A percentile compares a stretch with the other conserved stretches of the same genome.
Evolutionary conservation across 1,140 invertebrate species (phyloP).

Genomic region (Alviniconcha marisindica): DNA sequence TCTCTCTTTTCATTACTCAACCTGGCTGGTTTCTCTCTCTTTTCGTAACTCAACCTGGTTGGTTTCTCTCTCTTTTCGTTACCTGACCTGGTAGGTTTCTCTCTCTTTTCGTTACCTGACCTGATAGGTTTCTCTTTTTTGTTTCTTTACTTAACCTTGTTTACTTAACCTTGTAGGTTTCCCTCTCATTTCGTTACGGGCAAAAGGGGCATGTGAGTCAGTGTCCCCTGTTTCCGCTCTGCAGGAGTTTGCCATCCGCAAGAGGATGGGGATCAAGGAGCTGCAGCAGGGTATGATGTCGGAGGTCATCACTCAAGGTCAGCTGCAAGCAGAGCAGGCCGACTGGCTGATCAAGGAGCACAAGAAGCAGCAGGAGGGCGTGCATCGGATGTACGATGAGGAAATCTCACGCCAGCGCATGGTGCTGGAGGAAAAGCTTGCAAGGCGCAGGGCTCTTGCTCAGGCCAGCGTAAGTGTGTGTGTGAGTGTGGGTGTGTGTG

Average conservation of each 20-base stretch:
- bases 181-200: too few relatives aligned
- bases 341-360: slow-evolving; percentile 74
- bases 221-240: slow-evolving; percentile 35
- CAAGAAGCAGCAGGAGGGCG: slow-evolving; percentile 62
- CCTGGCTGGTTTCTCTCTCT: too few relatives aligned
- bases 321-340: slow-evolving; percentile 63
- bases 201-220: too few relatives aligned
- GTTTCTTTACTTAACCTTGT: too few relatives aligned
- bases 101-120: too few relatives aligned
- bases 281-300: slow-evolving; percentile 61
- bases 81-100: too few relatives aligned
- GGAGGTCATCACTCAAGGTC: slow-evolving; percentile 57
- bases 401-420: slow-evolving; percentile 72
- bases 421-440: slow-evolving; percentile 72
- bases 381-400: slow-evolving; percentile 71
- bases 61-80: too few relatives aligned
- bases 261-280: slow-evolving; percentile 69
- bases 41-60: too few relatives aligned
- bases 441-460: slow-evolving; percentile 65
- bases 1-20: too few relatives aligned
- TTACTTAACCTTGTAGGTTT: too few relatives aligned
- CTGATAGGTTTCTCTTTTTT: background rate
- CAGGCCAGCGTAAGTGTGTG: slow-evolving; percentile 62
- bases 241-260: slow-evolving; percentile 71
- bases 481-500: background rate